Evolutionary conservation across 2,888 invertebrate species (phyloP), one percentile per base, ranked within the genome.

Genomic region (Epinotia bilunana): DNA sequence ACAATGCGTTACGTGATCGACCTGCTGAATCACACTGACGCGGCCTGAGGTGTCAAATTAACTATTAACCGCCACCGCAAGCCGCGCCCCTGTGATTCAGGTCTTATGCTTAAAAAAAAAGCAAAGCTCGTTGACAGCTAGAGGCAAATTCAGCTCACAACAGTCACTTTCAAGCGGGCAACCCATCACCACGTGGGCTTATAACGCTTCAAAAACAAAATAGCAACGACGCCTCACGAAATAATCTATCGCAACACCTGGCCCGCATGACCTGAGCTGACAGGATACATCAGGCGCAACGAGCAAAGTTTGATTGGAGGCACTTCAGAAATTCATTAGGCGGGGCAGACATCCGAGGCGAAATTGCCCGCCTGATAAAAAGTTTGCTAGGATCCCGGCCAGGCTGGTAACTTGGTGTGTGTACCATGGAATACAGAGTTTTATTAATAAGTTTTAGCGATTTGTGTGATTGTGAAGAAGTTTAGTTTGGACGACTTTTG

Each of bases 271-370:
- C 60, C 68, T 68, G 23, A 68, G 28, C 68, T 58, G 68, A 58
- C 68, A 68, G 46, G 46, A 60, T 69, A 69, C 28, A 69, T 69
- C 69, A 69, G 69, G 43, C n/a, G 43, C 58, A 69, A 69, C 58
- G 69, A 60, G 58, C 69, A 46, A 69, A 69, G 58, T 69, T 69
- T 69, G 69, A 69, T 69, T 69, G 69, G 23, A 58, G 46, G n/a
- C 69, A 69, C 69, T 69, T 69, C 69, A 69, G 69, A 60, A 69
- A 69, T 69, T 69, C 69, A 69, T 69, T 69, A 69, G 69, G 58
- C 58, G 46, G n/a, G 39, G 58, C 69, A 23, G 43, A 68, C 16
- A 28, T 65, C 39, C 16, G 43, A 23, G 20, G 68, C 61, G 61
- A 33, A 69, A 69, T 69, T 60, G 28, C 69, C 16, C 16, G 69